These are phyloP conservation scores for Lepus americanus DNA, from an alignment of 2,113 vertebrate genomes.

Conservation along the genomic window DNA sequence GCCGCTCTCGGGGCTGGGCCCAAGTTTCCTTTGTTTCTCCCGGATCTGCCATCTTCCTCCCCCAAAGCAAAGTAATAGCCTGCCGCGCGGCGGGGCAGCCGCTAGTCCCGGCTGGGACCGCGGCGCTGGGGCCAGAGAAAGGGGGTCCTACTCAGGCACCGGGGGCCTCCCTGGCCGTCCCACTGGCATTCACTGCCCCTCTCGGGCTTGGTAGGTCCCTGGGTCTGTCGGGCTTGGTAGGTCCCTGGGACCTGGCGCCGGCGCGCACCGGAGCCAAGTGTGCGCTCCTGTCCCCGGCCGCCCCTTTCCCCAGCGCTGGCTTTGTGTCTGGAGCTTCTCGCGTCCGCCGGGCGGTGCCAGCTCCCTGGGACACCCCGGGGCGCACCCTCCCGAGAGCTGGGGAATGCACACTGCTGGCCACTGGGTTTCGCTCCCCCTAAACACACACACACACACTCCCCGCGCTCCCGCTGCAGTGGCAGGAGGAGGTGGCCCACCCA, in stretches of 20 bases:
- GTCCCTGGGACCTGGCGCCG: neutral
- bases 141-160: too few species aligned
- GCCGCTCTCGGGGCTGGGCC: slow-evolving; percentile 28
- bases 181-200: too few species aligned
- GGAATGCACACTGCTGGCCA: neutral
- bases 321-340: slow-evolving; percentile 16
- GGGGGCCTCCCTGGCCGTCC: too few species aligned
- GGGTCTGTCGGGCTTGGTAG: neutral
- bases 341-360: neutral
- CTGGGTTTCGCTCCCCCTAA: neutral
- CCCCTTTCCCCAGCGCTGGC: neutral
- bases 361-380: neutral
- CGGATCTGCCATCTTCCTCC: slow-evolving; percentile 72
- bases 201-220: neutral
- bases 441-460: too few species aligned
- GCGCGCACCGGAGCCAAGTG: neutral
- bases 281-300: neutral
- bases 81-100: neutral
- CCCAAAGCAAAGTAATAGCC: slow-evolving; percentile 28
- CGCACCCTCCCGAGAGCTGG: neutral
- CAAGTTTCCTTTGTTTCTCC: slow-evolving; percentile 81
- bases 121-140: neutral
- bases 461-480: neutral
- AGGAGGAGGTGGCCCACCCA: neutral
- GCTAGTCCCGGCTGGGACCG: neutral